A percentile compares a stretch with the other conserved stretches of the same genome.
phyloP scores from a whole-genome alignment of 23 tunicate genomes.

The Oikopleura dioica region DNA sequence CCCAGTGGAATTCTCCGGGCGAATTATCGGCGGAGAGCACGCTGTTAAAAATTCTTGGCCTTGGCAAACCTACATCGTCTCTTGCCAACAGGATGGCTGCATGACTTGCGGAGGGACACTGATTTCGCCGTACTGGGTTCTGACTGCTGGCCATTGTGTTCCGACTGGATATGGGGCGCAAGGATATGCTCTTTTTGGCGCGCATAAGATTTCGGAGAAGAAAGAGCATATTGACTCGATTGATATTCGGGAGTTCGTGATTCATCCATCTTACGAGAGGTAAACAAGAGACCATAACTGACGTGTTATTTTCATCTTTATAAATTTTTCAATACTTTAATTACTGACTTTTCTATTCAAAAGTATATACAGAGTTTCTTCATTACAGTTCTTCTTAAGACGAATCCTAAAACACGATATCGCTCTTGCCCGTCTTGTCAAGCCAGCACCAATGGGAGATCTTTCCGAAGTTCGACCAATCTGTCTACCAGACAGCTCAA shows the following conservation, averaged over 20 bases:
- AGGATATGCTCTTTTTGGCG: constrained; percentile 3
- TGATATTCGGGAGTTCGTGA: constrained; percentile 1
- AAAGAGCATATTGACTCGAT: constrained; percentile 6
- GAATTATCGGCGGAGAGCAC: neutral
- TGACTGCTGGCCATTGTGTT: constrained; percentile 12
- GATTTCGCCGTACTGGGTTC: constrained; percentile 3
- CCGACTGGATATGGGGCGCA: constrained; percentile 10
- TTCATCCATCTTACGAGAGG: neutral
- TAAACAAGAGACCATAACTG: too few relatives aligned
- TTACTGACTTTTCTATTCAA: too few relatives aligned
- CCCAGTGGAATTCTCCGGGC: too few relatives aligned
- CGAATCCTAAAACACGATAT: neutral
- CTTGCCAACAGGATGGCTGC: constrained; percentile 1
- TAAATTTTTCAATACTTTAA: too few relatives aligned
- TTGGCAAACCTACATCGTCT: constrained; percentile 5
- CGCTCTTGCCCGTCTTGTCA: neutral
- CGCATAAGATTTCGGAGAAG: constrained; percentile 9
- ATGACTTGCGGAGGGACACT: constrained; percentile 9
- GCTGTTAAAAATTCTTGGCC: neutral
- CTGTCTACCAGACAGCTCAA: neutral
- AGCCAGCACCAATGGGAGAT: constrained; percentile 13
- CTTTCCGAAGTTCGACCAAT: neutral
- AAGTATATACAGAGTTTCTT: too few relatives aligned
- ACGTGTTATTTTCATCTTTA: too few relatives aligned
- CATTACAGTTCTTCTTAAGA: too few relatives aligned